Base-by-base conservation (phyloP, 1,140 invertebrate genomes). In the Mercenaria mercenaria region DNA sequence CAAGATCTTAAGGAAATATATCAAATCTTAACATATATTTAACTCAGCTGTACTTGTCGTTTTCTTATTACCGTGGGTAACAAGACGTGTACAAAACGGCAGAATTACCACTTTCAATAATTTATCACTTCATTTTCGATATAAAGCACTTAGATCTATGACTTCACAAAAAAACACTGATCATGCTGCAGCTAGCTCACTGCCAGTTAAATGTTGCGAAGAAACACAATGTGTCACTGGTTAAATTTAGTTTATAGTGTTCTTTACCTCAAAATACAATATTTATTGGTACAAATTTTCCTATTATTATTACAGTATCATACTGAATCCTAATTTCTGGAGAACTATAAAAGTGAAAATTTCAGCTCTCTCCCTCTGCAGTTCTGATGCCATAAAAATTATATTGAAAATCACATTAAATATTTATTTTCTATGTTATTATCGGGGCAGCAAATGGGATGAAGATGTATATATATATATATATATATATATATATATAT, bases 1-100 rank as follows among this genome's bases (percentile, higher is more conserved):
- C 37, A 56, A 15, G 43, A 56, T 50, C 56, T 50, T 39, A 50
- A 50, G 43, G 23, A 50, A 52, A 50, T 79, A 56, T 32, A 79
- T 79, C 76, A 79, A 79, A 79, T 56, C 76, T 59, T n/a, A 79
- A 79, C 76, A 50, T 79, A 50, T 79, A 79, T 56, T 79, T 79
- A 79, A 50, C 32, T 29, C 29, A 18, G 26, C 43, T 79, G 50
- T 79, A 79, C 76, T 59, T 79, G 76, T 79, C 47, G 47, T 79
- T 79, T 79, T 37, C 43, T 32, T 79, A 37, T 47, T 79, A 41
- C 32, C 32, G 23, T 50, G 3, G 50, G n/a, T 34, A 50, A 50
- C 3, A 56, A 26, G 76, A 79, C 34, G 76, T 79, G 76, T 59
- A 32, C 76, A 79, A 79, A 79, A 79, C 76, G 50, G 34, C 56